A percentile compares a stretch with the other conserved stretches of the same genome.
phyloP scores from a whole-genome alignment of 1,140 invertebrate genomes.

The Dysdera silvatica region DNA sequence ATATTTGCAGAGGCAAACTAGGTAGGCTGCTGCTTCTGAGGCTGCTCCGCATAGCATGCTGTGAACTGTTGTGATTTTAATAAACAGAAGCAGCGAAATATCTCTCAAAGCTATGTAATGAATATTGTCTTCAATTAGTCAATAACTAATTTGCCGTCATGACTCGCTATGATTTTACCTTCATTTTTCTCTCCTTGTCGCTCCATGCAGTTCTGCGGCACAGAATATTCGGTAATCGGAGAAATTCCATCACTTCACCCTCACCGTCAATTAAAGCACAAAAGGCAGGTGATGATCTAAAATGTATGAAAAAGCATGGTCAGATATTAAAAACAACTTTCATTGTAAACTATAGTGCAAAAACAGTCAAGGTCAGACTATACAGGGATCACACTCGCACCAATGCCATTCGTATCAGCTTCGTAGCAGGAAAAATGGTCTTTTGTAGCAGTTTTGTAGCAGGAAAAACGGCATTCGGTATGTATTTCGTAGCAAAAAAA shows the following conservation, averaged over 20 bases:
- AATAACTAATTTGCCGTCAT: neutral
- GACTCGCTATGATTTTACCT: too few relatives aligned
- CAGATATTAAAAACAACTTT: neutral
- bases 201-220: slow-evolving; percentile 69
- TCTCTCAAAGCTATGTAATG: neutral
- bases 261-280: slow-evolving; percentile 75
- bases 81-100: neutral
- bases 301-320: slow-evolving; percentile 33
- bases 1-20: too few relatives aligned
- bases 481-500: too few relatives aligned
- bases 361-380: too few relatives aligned
- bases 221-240: slow-evolving; percentile 74
- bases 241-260: slow-evolving; percentile 83
- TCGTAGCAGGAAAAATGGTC: too few relatives aligned
- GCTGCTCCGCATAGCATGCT: too few relatives aligned
- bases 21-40: too few relatives aligned
- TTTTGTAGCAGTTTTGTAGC: too few relatives aligned
- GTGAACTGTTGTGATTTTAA: too few relatives aligned
- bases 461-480: too few relatives aligned
- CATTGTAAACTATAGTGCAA: neutral
- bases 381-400: too few relatives aligned
- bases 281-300: slow-evolving; percentile 77
- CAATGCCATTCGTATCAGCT: too few relatives aligned
- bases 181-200: slow-evolving; percentile 60
- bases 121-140: neutral